Evolutionary conservation across 2,797 vertebrate species (phyloP), one percentile per base, ranked within the genome.

Genomic region (Dendrocincla fuliginosa): DNA sequence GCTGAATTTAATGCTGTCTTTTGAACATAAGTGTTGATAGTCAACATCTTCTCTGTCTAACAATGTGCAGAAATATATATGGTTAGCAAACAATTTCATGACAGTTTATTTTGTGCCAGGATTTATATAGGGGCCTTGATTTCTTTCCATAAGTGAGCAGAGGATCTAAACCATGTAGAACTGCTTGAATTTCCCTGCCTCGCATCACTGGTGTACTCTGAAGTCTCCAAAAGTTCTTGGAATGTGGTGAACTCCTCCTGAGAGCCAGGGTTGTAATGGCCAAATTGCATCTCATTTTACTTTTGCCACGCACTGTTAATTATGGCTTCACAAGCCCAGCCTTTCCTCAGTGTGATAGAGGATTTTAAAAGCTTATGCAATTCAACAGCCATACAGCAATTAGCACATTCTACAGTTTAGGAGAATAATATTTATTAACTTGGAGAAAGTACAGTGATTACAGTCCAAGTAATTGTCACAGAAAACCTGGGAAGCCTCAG

Each of bases 281-380:
- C 65, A 78, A 22, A 83, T 74, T 74, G 84, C 7, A 56, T 60
- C 47, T 65, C 25, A 2, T 89, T 89, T 94, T 61, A 13, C n/a
- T 90, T 84, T 44, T 52, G 35, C 60, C 33, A 22, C 18, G 30
- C 35, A 7, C 44, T 80, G 22, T 70, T 84, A 89, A 52, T 89
- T 89, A 39, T 32, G 15, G 52, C 77, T 82, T 55, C 84, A 69
- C 7, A 56, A 44, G 61, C 53, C 39, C 22, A 80, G 39, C 14
- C 60, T 80, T 93, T 68, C 44, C 79, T 85, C 84, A 46, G 19
- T 50, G 50, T 22, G 53, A 57, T 7, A 56, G 1, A 76, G 56
- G 49, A 59, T 53, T 90, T 89, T 64, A 87, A 90, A 93, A 93
- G 67, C 75, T 83, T 78, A 9, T 85, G 64, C 56, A 93, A 80